phyloP scores from a whole-genome alignment of 2,113 vertebrate genomes.

The Rhinoptilus africanus region DNA sequence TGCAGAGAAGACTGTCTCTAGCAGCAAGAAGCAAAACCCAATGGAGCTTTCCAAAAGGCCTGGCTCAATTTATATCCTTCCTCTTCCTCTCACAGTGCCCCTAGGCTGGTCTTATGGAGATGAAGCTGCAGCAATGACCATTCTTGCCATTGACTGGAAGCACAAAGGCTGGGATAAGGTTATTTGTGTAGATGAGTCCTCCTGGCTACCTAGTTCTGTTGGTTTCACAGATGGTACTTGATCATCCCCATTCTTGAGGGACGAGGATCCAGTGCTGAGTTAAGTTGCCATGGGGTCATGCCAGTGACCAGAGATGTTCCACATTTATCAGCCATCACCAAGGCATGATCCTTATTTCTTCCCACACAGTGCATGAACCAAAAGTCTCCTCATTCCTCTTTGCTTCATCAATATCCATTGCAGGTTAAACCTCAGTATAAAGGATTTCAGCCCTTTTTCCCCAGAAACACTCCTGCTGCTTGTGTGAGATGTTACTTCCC shows the following conservation, averaged over 20 bases:
- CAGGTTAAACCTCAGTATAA: background rate
- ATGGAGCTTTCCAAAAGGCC: background rate
- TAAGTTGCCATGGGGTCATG: background rate
- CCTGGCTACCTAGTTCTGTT: background rate
- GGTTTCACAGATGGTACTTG: background rate
- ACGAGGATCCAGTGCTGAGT: background rate
- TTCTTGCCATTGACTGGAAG: background rate
- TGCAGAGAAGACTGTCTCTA: background rate
- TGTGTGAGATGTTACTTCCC: background rate
- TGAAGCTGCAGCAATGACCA: background rate
- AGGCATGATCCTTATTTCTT: background rate
- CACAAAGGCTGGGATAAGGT: background rate
- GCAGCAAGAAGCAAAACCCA: background rate
- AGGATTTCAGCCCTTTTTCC: background rate
- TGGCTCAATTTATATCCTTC: background rate
- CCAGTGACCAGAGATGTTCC: background rate
- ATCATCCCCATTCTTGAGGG: rapidly evolving
- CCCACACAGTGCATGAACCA: rapidly evolving
- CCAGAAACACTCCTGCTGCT: background rate
- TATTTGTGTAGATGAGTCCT: background rate
- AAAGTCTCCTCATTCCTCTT: background rate
- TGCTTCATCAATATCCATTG: background rate
- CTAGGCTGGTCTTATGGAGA: background rate
- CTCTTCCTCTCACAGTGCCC: background rate
- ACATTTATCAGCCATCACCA: background rate